Base-by-base conservation (phyloP, 2,797 vertebrate genomes). In the Ispidina lecontei region DNA sequence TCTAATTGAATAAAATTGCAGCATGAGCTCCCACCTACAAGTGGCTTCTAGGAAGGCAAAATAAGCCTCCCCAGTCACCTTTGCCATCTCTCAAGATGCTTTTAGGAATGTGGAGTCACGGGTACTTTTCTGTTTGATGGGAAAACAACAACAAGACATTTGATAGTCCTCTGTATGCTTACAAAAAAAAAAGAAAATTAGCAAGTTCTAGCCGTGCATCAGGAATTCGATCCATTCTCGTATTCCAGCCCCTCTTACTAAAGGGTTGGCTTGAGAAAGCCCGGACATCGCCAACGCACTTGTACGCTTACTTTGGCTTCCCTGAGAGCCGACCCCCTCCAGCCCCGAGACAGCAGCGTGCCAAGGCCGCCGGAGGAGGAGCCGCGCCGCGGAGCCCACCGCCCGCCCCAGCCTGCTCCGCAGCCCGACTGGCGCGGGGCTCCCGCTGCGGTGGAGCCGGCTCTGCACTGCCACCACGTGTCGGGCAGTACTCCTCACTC, bases 401-500 rank as follows among this genome's bases (percentile, higher is more conserved):
- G 22, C n/a, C 9, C 37, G 37, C 37, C 6, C 37, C 37, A 39
- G 16, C 12, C 26, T 26, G 10, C 37, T 56, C 25, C 12, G 47
- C 47, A 47, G 46, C 46, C 47, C 47, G 23, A 23, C 47, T 25
- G 25, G 47, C 23, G 25, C 47, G 51, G 11, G 11, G 15, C 29
- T 43, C 3, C 13, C 12, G 2, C 11, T 1, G 16, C 7, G 0
- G 49, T 5, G 2, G n/a, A 7, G 1, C 79, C 76, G 3, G 88
- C 85, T 67, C 89, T 4, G 69, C 33, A 8, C 83, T 70, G 91
- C 93, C 83, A 8, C 59, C 80, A 0, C 9, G 80, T 51, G 87
- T 73, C 51, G 4, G 43, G 35, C 59, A 12, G 23, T 0, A 1
- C 78, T 28, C 72, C 8, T 1, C 3, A 0, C 56, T 5, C 76